Conservation (phyloP, 1,140 invertebrate species). For the silkworm (Bombyx mori) region ASM3026992v2 NC_085119.1:15290001-15290500, state of each 20-base stretch:
- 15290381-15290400: slow-evolving; percentile 78
- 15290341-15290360: no score
- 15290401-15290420: slow-evolving; percentile 83
- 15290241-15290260: no score
- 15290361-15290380: no score
- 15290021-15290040: no score
- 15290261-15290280: no score
- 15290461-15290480: slow-evolving; percentile 88
- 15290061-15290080: no score
- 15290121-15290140: neutral
- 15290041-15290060: no score
- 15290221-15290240: neutral
- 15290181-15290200: neutral
- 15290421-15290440: slow-evolving; percentile 91
- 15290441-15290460: slow-evolving; percentile 85
- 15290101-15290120: neutral
- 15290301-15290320: no score
- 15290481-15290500: slow-evolving; percentile 84
- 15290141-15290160: neutral
- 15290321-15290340: neutral
- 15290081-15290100: neutral
- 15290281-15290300: no score
- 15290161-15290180: neutral
- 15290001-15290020: no score
- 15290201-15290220: neutral